Conservation (phyloP, 2,888 invertebrate species). For the Sinelater perroti region DNA sequence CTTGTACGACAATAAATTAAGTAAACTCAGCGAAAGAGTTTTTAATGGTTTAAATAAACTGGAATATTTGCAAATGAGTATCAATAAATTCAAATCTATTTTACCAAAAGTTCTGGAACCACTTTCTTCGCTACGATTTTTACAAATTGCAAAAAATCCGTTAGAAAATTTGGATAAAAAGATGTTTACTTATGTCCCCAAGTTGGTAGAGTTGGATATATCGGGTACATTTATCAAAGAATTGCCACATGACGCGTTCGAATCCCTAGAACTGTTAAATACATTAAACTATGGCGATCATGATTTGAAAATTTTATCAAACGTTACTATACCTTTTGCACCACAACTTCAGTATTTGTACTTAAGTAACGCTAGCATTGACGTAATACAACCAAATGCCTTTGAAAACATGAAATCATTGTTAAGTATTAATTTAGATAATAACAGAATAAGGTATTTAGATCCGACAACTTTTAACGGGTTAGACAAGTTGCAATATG, state of each 20-base stretch:
- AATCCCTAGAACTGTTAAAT: not conserved
- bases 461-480: constrained; percentile 2
- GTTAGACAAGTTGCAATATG: not conserved
- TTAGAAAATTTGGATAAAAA: constrained; percentile 5
- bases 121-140: not conserved
- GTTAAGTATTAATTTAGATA: constrained; percentile 14
- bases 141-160: constrained; percentile 5
- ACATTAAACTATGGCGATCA: constrained; percentile 9
- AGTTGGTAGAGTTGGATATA: constrained; percentile 2
- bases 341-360: constrained; percentile 16
- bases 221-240: not conserved
- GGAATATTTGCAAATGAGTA: constrained; percentile 21
- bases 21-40: not conserved
- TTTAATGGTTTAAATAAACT: constrained; percentile 20
- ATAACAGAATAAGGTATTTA: constrained; percentile 18
- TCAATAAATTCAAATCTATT: constrained; percentile 11
- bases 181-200: not conserved
- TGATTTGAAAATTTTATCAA: not conserved
- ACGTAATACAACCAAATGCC: constrained; percentile 6
- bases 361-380: constrained; percentile 17
- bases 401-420: constrained; percentile 12
- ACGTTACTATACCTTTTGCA: not conserved
- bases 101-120: not conserved
- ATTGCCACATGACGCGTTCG: constrained; percentile 1
- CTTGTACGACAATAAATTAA: constrained; percentile 19